phyloP scores from a whole-genome alignment of 2,113 vertebrate genomes.

The human (Homo sapiens) region DNA sequence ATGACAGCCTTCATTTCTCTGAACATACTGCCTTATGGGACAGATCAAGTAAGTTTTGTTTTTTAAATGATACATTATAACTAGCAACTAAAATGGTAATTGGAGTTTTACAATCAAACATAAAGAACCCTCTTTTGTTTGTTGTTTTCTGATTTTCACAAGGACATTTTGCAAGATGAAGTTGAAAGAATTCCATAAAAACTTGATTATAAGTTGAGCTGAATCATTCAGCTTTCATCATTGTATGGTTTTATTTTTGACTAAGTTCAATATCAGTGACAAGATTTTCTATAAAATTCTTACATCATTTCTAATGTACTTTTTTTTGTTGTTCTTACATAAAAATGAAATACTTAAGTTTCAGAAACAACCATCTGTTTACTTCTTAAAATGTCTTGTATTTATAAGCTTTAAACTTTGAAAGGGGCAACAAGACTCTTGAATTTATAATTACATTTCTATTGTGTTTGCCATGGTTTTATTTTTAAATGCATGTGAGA shows the following conservation, averaged over 20 bases:
- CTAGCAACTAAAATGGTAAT: conserved; percentile 38
- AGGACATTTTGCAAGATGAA: conserved; percentile 48
- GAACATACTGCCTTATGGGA: conserved; percentile 91
- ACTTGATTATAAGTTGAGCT: conserved; percentile 49
- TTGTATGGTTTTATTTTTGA: conserved; percentile 44
- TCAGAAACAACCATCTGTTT: conserved; percentile 9
- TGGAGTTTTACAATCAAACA: conserved; percentile 27
- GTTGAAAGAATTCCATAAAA: conserved; percentile 44
- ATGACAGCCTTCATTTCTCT: conserved; percentile 87
- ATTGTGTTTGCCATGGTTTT: conserved; percentile 31
- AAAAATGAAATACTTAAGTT: conserved; percentile 37
- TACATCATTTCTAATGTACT: background rate
- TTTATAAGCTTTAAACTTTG: conserved; percentile 44
- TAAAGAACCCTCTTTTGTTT: background rate
- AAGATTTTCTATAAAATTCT: background rate
- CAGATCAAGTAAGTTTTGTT: conserved; percentile 91
- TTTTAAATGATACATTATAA: background rate
- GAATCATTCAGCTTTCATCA: background rate
- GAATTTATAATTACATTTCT: conserved; percentile 29
- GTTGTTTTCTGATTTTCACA: background rate
- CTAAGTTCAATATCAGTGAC: background rate
- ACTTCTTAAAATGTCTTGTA: background rate
- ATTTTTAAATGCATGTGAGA: conserved; percentile 37
- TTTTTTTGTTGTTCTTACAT: background rate
- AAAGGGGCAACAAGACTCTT: background rate